A percentile compares a stretch with the other conserved stretches of the same genome.
These are phyloP conservation scores for Phrynocephalus forsythii DNA, from an alignment of 2,797 vertebrate genomes.

Conservation along the genomic window DNA sequence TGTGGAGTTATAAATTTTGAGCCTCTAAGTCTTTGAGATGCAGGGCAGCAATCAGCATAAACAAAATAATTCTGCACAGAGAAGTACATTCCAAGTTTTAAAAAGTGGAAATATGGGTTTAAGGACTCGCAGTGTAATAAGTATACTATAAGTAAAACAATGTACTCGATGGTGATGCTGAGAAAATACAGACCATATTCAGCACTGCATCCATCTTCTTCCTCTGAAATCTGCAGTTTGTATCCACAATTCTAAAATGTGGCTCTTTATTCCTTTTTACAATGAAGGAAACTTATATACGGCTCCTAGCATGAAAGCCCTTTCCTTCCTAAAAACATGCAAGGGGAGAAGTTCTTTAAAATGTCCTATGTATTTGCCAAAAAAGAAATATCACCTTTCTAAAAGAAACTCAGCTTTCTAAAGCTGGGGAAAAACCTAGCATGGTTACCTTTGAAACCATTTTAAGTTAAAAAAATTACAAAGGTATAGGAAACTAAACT, in stretches of 20 bases:
- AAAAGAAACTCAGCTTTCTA: not conserved
- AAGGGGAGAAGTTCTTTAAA: not conserved
- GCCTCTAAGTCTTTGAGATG: not conserved
- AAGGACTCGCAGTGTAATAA: constrained; percentile 5
- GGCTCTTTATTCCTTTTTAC: not conserved
- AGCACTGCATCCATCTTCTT: not conserved
- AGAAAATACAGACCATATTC: not conserved
- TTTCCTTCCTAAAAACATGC: too few species aligned
- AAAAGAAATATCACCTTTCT: not conserved
- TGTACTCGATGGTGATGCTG: not conserved
- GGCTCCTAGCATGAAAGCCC: not conserved
- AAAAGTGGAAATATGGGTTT: too few species aligned
- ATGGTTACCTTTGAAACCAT: not conserved
- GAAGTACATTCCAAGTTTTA: not conserved
- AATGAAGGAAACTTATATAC: not conserved
- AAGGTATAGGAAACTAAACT: not conserved
- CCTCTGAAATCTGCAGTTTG: not conserved
- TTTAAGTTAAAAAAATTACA: not conserved
- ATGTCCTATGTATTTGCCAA: not conserved
- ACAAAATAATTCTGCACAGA: not conserved
- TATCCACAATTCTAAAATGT: not conserved
- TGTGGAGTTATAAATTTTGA: constrained; percentile 20
- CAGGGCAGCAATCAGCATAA: not conserved
- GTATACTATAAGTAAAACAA: not conserved
- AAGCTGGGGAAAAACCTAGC: not conserved